phyloP scores from a whole-genome alignment of 2,797 vertebrate genomes.

The Ceryle rudis region DNA sequence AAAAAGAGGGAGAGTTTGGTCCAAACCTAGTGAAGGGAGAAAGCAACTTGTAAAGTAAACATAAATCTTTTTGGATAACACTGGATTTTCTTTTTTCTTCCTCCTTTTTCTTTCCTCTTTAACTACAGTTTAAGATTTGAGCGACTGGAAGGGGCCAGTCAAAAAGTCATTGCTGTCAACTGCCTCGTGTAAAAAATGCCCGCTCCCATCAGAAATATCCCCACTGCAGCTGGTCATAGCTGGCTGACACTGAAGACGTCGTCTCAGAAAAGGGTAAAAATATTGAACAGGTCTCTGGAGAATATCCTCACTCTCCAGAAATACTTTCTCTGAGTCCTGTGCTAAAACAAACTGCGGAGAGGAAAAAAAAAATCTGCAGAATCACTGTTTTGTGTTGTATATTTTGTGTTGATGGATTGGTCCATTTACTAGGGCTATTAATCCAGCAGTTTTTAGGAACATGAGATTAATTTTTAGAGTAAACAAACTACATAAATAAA shows the following conservation, averaged over 20 bases:
- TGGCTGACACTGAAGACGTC: background rate
- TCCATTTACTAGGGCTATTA: background rate
- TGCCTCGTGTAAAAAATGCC: background rate
- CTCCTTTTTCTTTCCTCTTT: background rate
- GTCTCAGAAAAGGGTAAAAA: conserved; percentile 21
- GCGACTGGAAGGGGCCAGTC: background rate
- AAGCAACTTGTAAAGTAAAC: background rate
- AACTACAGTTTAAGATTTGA: background rate
- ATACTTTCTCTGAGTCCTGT: background rate
- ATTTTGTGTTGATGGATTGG: background rate
- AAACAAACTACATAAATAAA: conserved; percentile 51
- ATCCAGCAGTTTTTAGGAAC: conserved; percentile 23
- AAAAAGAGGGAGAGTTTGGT: background rate
- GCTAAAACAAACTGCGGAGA: background rate
- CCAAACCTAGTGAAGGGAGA: background rate
- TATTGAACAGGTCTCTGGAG: background rate
- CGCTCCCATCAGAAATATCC: background rate
- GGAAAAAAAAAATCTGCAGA: background rate
- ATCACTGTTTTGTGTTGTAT: background rate
- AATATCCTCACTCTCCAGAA: background rate
- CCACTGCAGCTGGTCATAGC: background rate
- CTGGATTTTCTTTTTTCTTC: background rate
- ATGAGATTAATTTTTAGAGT: conserved; percentile 30
- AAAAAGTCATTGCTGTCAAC: conserved; percentile 36
- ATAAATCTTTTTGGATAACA: background rate